Evolutionary conservation across 2,113 vertebrate genomes (phyloP), one percentile per base, ranked within the genome.

Genomic region (Corythoichthys intestinalis): DNA sequence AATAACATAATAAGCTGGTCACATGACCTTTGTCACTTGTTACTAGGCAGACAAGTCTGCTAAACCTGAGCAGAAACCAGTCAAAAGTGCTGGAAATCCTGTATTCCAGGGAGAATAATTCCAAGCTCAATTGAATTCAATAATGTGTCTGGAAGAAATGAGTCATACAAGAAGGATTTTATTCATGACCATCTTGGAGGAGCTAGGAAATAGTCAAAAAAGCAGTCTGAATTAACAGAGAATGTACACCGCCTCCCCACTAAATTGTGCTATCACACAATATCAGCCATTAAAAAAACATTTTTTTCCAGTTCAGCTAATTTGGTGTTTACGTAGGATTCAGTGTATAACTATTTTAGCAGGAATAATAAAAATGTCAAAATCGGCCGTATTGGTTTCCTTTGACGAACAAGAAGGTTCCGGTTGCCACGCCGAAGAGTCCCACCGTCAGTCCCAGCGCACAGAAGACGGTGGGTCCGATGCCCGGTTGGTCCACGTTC

Each of bases 361-460:
- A 38, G 14, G 9, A 20, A 11, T 3, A 34, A 8, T 17, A 15
- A 34, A 20, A 34, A 2, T 38, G 0, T n/a, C 10, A 50, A 3
- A 67, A 73, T 89, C 64, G 89, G 65, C 83, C 82, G 53, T 86
- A 90, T 63, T 87, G 71, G 67, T 86, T 89, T 47, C 88, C 88
- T 82, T 90, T 90, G 67, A 90, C 71, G 35, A 90, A 85, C 77
- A 90, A 89, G 81, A 90, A 89, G 20, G 88, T 88, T 79, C 88
- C 87, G 1, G 67, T 61, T 48, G 86, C 87, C 34, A 90, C 88
- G 48, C 88, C 86, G 35, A 89, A 76, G 28, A 90, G 72, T 13
- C 88, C 88, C 0, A 87, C 41, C 11, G 79, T 72, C 87, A 90
- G 81, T 66, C 87, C 87, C 8, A 90, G 59, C 10, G 83, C 87